Evolutionary conservation across 2,888 invertebrate species (phyloP).

Genomic region (Suillia variegata): DNA sequence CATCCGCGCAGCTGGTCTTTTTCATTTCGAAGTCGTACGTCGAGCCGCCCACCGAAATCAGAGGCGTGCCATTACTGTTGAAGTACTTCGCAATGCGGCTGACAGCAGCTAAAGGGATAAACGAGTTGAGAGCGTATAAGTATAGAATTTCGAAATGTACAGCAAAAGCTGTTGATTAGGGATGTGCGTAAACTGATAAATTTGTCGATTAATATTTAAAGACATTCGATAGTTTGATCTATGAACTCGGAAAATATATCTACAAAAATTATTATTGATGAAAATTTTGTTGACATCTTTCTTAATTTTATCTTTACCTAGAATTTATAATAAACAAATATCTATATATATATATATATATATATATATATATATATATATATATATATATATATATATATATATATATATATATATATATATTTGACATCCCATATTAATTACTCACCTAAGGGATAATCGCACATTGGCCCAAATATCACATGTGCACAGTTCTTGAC

Average conservation of each 20-base stretch:
- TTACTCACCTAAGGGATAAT: conserved; percentile 79
- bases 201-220: not conserved
- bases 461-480: conserved; percentile 81
- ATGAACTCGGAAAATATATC: too few relatives aligned
- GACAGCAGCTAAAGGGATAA: conserved; percentile 78
- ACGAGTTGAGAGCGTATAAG: not conserved
- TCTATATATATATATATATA: too few relatives aligned
- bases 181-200: not conserved
- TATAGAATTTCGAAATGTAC: not conserved
- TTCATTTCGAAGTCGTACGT: conserved; percentile 77
- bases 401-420: too few relatives aligned
- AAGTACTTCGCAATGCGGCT: conserved; percentile 80
- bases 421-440: too few relatives aligned
- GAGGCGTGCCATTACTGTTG: conserved; percentile 73
- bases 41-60: conserved; percentile 81
- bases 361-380: too few relatives aligned
- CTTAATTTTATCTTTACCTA: too few relatives aligned
- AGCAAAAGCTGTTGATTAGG: not conserved
- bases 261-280: too few relatives aligned
- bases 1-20: conserved; percentile 73
- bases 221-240: too few relatives aligned
- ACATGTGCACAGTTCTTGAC: conserved; percentile 75
- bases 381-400: too few relatives aligned
- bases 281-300: too few relatives aligned
- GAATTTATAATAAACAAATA: too few relatives aligned